Percentiles rank a stretch among this genome's conserved stretches.
These are phyloP conservation scores for Microtus montanus DNA, from an alignment of 2,113 vertebrate species.

Conservation along the genomic window DNA sequence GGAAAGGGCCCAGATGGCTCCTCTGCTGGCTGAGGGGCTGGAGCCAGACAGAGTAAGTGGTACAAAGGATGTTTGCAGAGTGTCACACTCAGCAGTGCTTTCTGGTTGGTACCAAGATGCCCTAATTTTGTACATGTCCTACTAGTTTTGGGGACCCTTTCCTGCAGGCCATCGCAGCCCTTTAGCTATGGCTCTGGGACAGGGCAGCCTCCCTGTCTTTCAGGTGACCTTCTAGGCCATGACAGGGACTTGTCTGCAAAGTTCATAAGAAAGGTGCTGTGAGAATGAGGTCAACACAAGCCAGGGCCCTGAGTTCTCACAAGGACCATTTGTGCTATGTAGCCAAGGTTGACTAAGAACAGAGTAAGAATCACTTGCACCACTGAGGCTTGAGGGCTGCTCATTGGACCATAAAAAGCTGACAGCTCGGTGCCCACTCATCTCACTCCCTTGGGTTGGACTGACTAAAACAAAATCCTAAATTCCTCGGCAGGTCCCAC, in stretches of 20 bases:
- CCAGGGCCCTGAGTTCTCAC: background rate
- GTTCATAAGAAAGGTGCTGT: accelerated
- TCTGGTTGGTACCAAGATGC: background rate
- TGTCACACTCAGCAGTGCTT: background rate
- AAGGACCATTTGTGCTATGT: accelerated
- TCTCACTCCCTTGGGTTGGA: background rate
- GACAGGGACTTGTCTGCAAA: background rate
- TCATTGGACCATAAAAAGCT: background rate
- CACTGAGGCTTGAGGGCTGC: background rate
- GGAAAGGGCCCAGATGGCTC: slow-evolving; percentile 53
- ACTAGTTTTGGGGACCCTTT: background rate
- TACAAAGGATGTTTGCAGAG: background rate
- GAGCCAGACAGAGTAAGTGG: slow-evolving; percentile 23
- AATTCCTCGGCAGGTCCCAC: too few species aligned
- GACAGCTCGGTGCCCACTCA: accelerated
- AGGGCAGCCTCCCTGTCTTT: too few species aligned
- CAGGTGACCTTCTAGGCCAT: background rate
- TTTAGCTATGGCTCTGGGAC: background rate
- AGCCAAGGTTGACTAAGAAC: background rate
- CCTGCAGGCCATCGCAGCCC: background rate
- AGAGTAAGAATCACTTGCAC: background rate
- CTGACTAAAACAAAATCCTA: background rate
- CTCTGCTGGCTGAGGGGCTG: slow-evolving; percentile 49
- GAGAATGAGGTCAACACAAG: background rate
- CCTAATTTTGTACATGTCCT: background rate